Evolutionary conservation across 2,888 invertebrate species (phyloP).

Genomic region (Dicyrtoma fusca): DNA sequence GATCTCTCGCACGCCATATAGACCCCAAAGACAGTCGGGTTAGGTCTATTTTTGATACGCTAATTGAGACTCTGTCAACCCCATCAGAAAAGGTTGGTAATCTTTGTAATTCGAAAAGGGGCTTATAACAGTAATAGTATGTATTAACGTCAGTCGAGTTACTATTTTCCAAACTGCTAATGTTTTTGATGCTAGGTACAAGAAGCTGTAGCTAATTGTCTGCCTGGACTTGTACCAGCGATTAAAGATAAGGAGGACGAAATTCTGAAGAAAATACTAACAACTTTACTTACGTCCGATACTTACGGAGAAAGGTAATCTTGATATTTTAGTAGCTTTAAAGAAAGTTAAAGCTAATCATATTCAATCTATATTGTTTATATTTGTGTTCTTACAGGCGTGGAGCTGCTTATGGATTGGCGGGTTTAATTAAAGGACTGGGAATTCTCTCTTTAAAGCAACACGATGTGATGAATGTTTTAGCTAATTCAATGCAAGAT

Average conservation of each 20-base stretch:
- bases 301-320: slow-evolving; percentile 85
- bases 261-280: slow-evolving; percentile 83
- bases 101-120: no score
- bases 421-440: slow-evolving; percentile 92
- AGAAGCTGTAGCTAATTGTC: slow-evolving; percentile 94
- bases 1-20: slow-evolving; percentile 93
- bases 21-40: slow-evolving; percentile 86
- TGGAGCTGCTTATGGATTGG: slow-evolving; percentile 96
- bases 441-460: slow-evolving; percentile 95
- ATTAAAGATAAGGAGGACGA: slow-evolving; percentile 88
- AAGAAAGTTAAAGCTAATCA: background rate
- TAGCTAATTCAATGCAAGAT: slow-evolving; percentile 92
- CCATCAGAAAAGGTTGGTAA: slow-evolving; percentile 86
- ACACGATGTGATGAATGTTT: slow-evolving; percentile 90
- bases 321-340: background rate
- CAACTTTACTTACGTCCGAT: slow-evolving; percentile 84
- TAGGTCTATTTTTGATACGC: slow-evolving; percentile 88
- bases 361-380: background rate
- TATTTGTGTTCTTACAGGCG: slow-evolving; percentile 33
- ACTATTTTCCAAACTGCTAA: background rate
- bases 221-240: slow-evolving; percentile 90
- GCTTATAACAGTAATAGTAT: no score
- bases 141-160: no score
- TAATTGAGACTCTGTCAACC: slow-evolving; percentile 89
- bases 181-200: slow-evolving; percentile 70